phyloP scores from a whole-genome alignment of 2,888 invertebrate species.

The Drosophila lacicola region DNA sequence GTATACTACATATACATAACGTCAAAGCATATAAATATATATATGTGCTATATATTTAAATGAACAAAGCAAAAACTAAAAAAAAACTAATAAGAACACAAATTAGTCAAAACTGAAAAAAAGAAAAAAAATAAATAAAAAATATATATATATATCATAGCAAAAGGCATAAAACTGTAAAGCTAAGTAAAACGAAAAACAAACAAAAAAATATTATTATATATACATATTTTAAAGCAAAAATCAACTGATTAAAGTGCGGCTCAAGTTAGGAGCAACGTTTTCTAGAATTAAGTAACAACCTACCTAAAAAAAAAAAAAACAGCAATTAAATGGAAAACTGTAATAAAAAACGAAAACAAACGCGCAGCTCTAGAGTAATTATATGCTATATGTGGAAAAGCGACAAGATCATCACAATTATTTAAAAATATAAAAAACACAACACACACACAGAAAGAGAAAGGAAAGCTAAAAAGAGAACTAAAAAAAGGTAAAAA shows the following conservation, averaged over 20 bases:
- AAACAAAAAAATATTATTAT: slow-evolving; percentile 50
- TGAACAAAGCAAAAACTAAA: slow-evolving; percentile 27
- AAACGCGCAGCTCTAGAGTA: slow-evolving; percentile 42
- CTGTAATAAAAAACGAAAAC: slow-evolving; percentile 24
- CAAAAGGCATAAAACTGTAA: slow-evolving; percentile 69
- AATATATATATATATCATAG: slow-evolving; percentile 54
- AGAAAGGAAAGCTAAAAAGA: slow-evolving; percentile 53
- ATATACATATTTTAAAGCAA: slow-evolving; percentile 63
- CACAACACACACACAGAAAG: slow-evolving; percentile 2
- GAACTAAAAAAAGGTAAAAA: slow-evolving; percentile 43
- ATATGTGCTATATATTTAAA: slow-evolving; percentile 37
- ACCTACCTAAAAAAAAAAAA: slow-evolving; percentile 70
- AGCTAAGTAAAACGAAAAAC: slow-evolving; percentile 41
- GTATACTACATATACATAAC: slow-evolving; percentile 61
- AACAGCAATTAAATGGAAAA: slow-evolving; percentile 33
- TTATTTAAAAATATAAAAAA: slow-evolving; percentile 6
- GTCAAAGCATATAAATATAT: slow-evolving; percentile 29
- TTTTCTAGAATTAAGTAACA: slow-evolving; percentile 79
- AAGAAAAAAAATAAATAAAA: slow-evolving; percentile 29
- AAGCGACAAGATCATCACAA: slow-evolving; percentile 46
- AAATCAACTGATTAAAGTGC: slow-evolving; percentile 71
- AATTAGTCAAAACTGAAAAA: slow-evolving; percentile 54
- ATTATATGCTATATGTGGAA: slow-evolving; percentile 21
- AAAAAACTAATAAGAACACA: slow-evolving; percentile 43
- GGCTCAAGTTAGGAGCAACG: slow-evolving; percentile 61